Conservation (phyloP, 2,113 vertebrate species). For the Plecotus auritus region DNA sequence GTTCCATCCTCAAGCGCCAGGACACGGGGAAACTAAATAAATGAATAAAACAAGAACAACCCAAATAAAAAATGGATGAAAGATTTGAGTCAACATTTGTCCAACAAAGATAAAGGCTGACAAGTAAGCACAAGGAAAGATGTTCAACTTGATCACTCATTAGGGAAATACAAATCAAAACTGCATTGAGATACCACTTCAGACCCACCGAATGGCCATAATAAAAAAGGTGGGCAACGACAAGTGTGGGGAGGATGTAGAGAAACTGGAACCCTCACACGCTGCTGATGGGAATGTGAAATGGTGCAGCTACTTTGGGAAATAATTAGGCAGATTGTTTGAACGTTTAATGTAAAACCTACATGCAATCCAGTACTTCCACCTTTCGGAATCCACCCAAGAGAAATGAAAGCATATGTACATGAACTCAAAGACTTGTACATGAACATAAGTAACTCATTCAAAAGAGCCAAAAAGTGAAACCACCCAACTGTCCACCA, state of each 20-base stretch:
- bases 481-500: background rate
- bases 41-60: background rate
- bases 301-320: background rate
- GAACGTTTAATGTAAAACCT: background rate
- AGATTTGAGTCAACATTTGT: background rate
- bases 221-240: background rate
- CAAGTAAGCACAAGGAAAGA: background rate
- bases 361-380: background rate
- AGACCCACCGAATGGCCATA: background rate
- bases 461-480: background rate
- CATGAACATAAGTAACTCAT: background rate
- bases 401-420: background rate
- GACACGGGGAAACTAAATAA: too few species aligned
- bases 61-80: background rate
- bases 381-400: background rate
- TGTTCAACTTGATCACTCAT: background rate
- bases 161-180: background rate
- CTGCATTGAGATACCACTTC: background rate
- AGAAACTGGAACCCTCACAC: background rate
- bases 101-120: background rate
- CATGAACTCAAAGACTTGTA: background rate
- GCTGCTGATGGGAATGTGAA: background rate
- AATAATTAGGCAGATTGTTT: background rate
- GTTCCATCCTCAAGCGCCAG: conserved; percentile 60
- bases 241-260: background rate